Evolutionary conservation across 2,888 invertebrate species (phyloP), one percentile per base, ranked within the genome.

Genomic region (Lysandra bellargus): DNA sequence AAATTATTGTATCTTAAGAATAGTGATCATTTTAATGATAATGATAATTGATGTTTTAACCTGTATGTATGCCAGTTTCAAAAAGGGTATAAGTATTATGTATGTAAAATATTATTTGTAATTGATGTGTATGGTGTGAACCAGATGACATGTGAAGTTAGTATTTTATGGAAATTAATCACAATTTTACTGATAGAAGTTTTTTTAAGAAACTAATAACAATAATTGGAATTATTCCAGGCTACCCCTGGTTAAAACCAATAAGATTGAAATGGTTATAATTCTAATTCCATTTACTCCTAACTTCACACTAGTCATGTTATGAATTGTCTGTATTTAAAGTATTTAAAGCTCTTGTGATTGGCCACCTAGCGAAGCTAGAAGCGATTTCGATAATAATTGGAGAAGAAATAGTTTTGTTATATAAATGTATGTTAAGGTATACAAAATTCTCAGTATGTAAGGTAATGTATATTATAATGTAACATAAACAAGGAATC

Each of bases 301-400:
- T 53, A 30, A 76, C 53, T 57, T 57, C 30, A 57, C 30, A 17
- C 23, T 33, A 14, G 33, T 57, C 33, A 30, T 2, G 4, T 57
- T 33, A 76, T 53, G 2, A 53, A 30, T 76, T 14, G 57, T 53
- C 23, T 76, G 53, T 57, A 57, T 75, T 75, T 53, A 57, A 76
- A 76, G 30, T 53, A 76, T 53, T 76, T 17, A 73, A 76, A 57
- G 76, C 53, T 76, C 44, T 57, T 76, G 76, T 76, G 76, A 76
- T 76, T 76, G 49, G 75, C 75, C 74, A 74, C 17, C 75, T 75
- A 75, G 76, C 76, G 53, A 53, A 76, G 76, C 76, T 76, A 76
- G 76, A 76, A 75, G 75, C 75, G 44, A 75, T 76, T 76, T 76
- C 76, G 76, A 76, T 76, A 76, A 76, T 76, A 57, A 76, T 75